Evolutionary conservation across 2,797 vertebrate genomes (phyloP).

Genomic region (Agapornis canus): DNA sequence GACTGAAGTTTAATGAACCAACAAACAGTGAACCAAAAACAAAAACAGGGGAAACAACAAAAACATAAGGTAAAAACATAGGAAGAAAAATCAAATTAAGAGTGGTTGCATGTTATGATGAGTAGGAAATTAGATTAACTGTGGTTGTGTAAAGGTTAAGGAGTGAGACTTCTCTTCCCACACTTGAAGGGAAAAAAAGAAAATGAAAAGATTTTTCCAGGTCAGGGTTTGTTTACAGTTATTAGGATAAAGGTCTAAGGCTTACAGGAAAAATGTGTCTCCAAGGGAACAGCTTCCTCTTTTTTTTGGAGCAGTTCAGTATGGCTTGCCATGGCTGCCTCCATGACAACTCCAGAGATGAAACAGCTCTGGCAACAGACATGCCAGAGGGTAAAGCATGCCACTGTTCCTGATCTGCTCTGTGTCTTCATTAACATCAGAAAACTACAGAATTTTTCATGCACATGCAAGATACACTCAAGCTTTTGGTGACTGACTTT

Average conservation of each 20-base stretch:
- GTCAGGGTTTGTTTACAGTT: slow-evolving; percentile 37
- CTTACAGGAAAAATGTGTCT: slow-evolving; percentile 43
- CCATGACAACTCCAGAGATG: neutral
- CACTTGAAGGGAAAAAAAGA: slow-evolving; percentile 7
- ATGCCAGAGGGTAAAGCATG: neutral
- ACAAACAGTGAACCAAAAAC: neutral
- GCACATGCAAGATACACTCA: neutral
- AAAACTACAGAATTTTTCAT: neutral
- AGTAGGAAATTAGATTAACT: slow-evolving; percentile 59
- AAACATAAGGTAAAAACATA: neutral
- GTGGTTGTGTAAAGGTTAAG: slow-evolving; percentile 12
- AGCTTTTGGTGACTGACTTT: neutral
- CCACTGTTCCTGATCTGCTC: neutral
- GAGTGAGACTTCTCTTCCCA: slow-evolving; percentile 51
- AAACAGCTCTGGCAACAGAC: neutral
- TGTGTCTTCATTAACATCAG: neutral
- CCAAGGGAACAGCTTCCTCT: neutral
- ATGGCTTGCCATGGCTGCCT: neutral
- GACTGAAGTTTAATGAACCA: slow-evolving; percentile 10
- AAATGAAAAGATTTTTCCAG: slow-evolving; percentile 24
- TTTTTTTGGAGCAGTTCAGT: neutral
- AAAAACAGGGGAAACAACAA: neutral
- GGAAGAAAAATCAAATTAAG: neutral
- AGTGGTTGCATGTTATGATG: neutral
- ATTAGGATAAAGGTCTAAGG: slow-evolving; percentile 30